Percentiles rank a stretch among this genome's conserved stretches.
Conservation (phyloP, 2,113 vertebrate genomes). For the Scartelaos histophorus region DNA sequence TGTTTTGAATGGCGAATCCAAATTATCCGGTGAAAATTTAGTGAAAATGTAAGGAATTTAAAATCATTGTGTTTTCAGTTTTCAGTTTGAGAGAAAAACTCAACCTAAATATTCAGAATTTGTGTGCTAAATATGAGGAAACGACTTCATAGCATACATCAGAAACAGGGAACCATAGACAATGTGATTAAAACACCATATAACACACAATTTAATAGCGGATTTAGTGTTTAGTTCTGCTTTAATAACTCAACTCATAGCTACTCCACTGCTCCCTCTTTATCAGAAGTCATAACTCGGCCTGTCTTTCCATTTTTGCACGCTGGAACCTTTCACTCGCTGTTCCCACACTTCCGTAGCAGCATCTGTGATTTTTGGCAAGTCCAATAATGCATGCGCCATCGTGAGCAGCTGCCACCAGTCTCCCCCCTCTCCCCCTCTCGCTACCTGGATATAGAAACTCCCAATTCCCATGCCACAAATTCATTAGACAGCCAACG, state of each 20-base stretch:
- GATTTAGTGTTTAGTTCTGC: no score
- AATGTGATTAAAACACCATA: no score
- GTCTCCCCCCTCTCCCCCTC: conserved; percentile 24
- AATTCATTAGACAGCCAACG: conserved; percentile 23
- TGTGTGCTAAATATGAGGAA: no score
- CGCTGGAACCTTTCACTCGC: conserved; percentile 34
- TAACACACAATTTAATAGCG: no score
- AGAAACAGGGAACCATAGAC: no score
- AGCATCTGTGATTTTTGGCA: conserved; percentile 53
- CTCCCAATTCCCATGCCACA: conserved; percentile 19
- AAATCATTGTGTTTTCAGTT: no score
- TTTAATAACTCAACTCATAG: background rate
- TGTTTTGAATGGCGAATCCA: no score
- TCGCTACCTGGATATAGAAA: conserved; percentile 41
- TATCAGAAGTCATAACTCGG: conserved; percentile 49
- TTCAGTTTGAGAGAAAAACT: no score
- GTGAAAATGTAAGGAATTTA: no score
- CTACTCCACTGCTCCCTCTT: conserved; percentile 16
- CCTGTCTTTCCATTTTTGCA: conserved; percentile 45
- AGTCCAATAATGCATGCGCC: background rate
- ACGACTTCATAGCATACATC: no score
- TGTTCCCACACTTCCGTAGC: conserved; percentile 3
- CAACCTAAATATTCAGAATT: no score
- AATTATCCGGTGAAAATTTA: no score
- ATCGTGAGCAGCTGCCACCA: conserved; percentile 20